Evolutionary conservation across 1,140 invertebrate genomes (phyloP).

Genomic region (Orius insidiosus): DNA sequence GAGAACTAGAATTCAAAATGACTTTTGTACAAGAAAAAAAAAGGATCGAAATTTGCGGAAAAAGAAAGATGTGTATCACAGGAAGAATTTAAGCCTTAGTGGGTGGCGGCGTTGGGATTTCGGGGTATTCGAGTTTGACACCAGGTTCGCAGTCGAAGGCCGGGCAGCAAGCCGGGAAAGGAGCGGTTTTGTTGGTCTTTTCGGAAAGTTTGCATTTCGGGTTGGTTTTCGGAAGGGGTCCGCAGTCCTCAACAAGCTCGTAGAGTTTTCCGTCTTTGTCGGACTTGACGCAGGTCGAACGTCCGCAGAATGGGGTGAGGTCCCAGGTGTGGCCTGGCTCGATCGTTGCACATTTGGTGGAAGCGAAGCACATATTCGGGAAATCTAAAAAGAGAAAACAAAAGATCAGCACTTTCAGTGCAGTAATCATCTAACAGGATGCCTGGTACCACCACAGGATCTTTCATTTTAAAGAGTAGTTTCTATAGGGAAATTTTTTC

Average conservation of each 20-base stretch:
- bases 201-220: conserved; percentile 71
- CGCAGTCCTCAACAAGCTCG: conserved; percentile 74
- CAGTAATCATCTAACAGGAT: background rate
- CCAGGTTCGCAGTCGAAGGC: conserved; percentile 68
- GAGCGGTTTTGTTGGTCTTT: conserved; percentile 72
- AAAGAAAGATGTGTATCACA: too few species aligned
- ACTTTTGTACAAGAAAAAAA: too few species aligned
- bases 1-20: too few species aligned
- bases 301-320: conserved; percentile 67
- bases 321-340: conserved; percentile 70
- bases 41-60: too few species aligned
- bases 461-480: too few species aligned
- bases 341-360: conserved; percentile 69
- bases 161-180: conserved; percentile 71
- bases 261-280: conserved; percentile 51
- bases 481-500: too few species aligned
- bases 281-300: conserved; percentile 62
- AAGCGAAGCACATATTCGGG: conserved; percentile 74
- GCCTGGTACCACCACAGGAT: too few species aligned
- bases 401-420: background rate
- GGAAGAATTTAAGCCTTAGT: conserved; percentile 19
- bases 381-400: conserved; percentile 42
- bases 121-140: conserved; percentile 66
- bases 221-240: conserved; percentile 64
- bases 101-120: conserved; percentile 46